Evolutionary conservation across 1,140 invertebrate genomes (phyloP).

Genomic region (Cardiocondyla obscurior): DNA sequence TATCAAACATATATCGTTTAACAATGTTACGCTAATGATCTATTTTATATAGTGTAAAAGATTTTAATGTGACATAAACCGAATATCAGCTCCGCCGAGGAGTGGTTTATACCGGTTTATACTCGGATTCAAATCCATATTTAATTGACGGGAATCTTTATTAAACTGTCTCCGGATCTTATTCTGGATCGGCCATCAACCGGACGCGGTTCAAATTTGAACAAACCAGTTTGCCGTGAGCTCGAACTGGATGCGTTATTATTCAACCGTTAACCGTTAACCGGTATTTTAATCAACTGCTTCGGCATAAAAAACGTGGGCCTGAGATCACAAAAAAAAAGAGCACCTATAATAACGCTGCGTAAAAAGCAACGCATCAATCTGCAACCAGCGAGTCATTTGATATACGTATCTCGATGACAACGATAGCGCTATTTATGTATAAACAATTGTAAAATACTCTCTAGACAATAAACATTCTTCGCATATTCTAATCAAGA

Average conservation of each 20-base stretch:
- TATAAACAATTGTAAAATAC: neutral
- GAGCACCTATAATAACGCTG: neutral
- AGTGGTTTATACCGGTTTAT: constrained; percentile 44
- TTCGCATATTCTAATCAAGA: neutral
- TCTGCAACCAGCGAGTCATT: neutral
- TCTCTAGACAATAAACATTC: neutral
- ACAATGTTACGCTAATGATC: neutral
- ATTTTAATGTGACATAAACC: neutral
- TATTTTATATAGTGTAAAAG: neutral
- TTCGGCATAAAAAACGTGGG: neutral
- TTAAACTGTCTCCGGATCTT: constrained; percentile 21
- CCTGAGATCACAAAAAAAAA: neutral
- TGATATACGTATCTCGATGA: neutral
- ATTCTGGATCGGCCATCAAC: neutral
- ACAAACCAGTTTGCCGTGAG: constrained; percentile 20
- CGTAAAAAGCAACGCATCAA: neutral
- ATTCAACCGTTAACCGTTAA: constrained; percentile 21
- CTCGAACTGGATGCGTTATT: neutral
- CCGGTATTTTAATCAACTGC: neutral
- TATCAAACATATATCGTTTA: neutral
- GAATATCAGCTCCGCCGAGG: neutral
- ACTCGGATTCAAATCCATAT: constrained; percentile 14
- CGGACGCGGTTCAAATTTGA: neutral
- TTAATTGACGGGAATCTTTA: constrained; percentile 23
- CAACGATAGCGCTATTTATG: neutral